Conservation (phyloP, 2,113 vertebrate genomes). For the Alethe castanea region DNA sequence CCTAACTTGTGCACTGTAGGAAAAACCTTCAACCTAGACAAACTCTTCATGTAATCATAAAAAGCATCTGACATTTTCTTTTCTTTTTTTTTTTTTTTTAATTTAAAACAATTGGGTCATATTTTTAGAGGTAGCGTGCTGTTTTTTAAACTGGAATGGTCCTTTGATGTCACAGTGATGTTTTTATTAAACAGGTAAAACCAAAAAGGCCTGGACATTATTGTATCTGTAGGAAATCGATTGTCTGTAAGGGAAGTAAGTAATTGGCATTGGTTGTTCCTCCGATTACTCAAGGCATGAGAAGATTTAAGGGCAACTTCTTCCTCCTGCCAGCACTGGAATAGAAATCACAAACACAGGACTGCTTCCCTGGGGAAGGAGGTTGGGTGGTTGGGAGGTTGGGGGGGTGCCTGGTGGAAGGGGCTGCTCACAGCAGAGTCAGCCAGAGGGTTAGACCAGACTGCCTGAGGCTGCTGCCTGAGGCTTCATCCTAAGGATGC, state of each 20-base stretch:
- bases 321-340: background rate
- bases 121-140: background rate
- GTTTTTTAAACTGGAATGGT: background rate
- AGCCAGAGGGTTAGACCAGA: background rate
- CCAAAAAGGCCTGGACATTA: background rate
- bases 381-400: background rate
- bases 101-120: background rate
- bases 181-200: background rate
- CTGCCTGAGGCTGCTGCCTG: background rate
- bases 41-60: background rate
- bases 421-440: background rate
- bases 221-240: background rate
- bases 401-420: background rate
- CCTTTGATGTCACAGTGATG: background rate
- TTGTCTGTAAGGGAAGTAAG: background rate
- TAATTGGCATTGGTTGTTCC: background rate
- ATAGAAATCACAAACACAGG: background rate
- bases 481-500: background rate
- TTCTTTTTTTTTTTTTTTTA: background rate
- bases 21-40: background rate
- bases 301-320: background rate
- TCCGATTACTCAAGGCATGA: background rate
- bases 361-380: fast-evolving
- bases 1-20: background rate
- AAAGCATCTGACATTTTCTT: background rate